These are phyloP conservation scores for Xiphophorus hellerii DNA, from an alignment of 2,113 vertebrate species.

Conservation along the genomic window DNA sequence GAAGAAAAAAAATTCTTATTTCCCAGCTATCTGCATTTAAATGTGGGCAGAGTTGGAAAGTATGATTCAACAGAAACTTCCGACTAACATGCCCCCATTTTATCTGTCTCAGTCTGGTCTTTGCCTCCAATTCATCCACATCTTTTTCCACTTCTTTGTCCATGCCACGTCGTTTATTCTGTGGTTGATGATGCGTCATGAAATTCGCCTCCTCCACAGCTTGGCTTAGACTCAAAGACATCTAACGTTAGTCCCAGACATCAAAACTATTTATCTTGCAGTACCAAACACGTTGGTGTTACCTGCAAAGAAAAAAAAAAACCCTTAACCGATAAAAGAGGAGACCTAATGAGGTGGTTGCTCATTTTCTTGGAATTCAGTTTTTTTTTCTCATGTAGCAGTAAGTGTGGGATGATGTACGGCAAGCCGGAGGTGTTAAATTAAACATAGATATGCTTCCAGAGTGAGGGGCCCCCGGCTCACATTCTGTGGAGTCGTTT, in stretches of 20 bases:
- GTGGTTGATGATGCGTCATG: slow-evolving; percentile 58
- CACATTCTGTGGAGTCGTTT: slow-evolving; percentile 10
- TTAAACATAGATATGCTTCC: slow-evolving; percentile 7
- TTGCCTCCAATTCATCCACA: slow-evolving; percentile 9
- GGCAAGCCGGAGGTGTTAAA: slow-evolving; percentile 17
- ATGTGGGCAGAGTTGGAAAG: background rate
- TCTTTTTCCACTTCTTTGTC: slow-evolving; percentile 35
- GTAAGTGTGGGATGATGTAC: slow-evolving; percentile 4
- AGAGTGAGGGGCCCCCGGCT: background rate
- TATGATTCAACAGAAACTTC: slow-evolving; percentile 1
- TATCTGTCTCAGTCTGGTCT: background rate
- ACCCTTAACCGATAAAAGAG: background rate
- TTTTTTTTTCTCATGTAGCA: slow-evolving; percentile 38
- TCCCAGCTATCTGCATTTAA: slow-evolving; percentile 4
- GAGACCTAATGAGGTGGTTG: slow-evolving; percentile 26
- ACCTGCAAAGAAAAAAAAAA: slow-evolving; percentile 21
- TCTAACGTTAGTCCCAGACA: slow-evolving; percentile 50
- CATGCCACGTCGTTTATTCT: slow-evolving; percentile 20
- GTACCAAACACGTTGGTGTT: slow-evolving; percentile 49
- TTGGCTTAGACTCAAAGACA: slow-evolving; percentile 58
- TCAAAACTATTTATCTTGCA: slow-evolving; percentile 56
- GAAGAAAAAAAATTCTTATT: background rate
- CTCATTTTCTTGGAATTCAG: slow-evolving; percentile 17
- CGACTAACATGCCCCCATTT: slow-evolving; percentile 15
- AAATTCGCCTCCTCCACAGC: slow-evolving; percentile 51